phyloP scores from a whole-genome alignment of 2,797 vertebrate species.

The Hydrolagus colliei region DNA sequence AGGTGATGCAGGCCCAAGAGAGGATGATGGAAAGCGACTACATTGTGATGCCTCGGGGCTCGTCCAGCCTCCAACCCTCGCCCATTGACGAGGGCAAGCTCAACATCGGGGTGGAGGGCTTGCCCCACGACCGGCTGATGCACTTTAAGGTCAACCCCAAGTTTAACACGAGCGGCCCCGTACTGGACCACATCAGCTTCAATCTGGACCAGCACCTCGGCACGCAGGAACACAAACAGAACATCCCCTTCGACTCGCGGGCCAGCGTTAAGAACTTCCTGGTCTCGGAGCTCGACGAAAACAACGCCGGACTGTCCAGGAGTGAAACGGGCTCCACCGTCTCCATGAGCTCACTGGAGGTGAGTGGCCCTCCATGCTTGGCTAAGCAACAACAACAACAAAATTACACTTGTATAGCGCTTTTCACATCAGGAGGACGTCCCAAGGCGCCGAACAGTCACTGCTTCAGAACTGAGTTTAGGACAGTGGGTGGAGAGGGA shows the following conservation, averaged over 20 bases:
- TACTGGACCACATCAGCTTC: conserved; percentile 90
- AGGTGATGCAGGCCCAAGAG: conserved; percentile 75
- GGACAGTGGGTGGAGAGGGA: no score
- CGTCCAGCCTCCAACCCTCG: conserved; percentile 74
- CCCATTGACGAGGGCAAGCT: conserved; percentile 92
- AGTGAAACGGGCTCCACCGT: conserved; percentile 96
- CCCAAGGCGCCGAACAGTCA: no score
- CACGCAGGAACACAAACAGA: conserved; percentile 87
- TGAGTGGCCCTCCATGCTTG: conserved; percentile 49
- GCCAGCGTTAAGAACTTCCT: conserved; percentile 98
- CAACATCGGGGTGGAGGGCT: conserved; percentile 85
- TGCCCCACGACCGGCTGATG: conserved; percentile 89
- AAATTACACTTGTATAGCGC: no score
- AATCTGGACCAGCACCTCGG: conserved; percentile 86
- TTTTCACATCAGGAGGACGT: no score
- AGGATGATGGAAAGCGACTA: conserved; percentile 97
- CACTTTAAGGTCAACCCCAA: conserved; percentile 95
- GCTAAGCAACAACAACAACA: no score
- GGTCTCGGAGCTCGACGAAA: conserved; percentile 90
- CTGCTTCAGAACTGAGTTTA: no score
- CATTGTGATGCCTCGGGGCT: conserved; percentile 89
- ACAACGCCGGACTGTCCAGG: conserved; percentile 72
- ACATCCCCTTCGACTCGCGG: conserved; percentile 88
- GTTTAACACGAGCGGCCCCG: conserved; percentile 80
- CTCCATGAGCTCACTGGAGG: conserved; percentile 98